phyloP scores from a whole-genome alignment of 2,113 vertebrate genomes.

The Gracilinanus agilis region DNA sequence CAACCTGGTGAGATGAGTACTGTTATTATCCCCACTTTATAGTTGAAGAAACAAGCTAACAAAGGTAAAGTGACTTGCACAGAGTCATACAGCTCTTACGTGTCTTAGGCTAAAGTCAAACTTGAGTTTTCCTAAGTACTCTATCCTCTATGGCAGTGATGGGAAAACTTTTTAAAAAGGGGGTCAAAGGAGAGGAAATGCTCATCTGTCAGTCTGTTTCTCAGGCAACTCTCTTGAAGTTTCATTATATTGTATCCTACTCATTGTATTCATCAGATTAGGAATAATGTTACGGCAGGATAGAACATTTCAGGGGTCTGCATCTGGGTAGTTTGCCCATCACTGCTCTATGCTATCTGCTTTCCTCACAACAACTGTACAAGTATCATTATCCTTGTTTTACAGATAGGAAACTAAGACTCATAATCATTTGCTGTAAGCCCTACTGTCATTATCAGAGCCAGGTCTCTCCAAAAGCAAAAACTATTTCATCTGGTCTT shows the following conservation, averaged over 20 bases:
- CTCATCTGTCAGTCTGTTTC: no score
- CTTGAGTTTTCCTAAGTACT: not conserved
- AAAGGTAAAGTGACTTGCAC: no score
- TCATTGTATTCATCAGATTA: no score
- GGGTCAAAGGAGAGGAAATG: no score
- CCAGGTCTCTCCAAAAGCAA: not conserved
- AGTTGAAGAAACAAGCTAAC: not conserved
- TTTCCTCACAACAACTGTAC: not conserved
- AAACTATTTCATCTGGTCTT: not conserved
- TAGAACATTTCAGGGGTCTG: no score
- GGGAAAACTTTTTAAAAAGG: no score
- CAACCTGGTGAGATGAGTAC: not conserved
- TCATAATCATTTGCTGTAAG: not conserved
- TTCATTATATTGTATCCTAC: no score
- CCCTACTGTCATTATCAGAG: not conserved
- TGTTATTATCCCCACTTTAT: not conserved
- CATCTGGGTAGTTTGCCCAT: no score
- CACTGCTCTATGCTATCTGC: no score
- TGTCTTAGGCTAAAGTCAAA: not conserved
- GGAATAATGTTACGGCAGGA: no score
- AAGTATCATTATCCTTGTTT: not conserved
- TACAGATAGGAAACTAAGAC: not conserved
- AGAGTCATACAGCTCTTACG: not conserved
- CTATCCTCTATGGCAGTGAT: not conserved
- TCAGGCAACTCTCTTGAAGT: no score